Conservation (phyloP, 2,113 vertebrate genomes). For the Leucopsar rothschildi region DNA sequence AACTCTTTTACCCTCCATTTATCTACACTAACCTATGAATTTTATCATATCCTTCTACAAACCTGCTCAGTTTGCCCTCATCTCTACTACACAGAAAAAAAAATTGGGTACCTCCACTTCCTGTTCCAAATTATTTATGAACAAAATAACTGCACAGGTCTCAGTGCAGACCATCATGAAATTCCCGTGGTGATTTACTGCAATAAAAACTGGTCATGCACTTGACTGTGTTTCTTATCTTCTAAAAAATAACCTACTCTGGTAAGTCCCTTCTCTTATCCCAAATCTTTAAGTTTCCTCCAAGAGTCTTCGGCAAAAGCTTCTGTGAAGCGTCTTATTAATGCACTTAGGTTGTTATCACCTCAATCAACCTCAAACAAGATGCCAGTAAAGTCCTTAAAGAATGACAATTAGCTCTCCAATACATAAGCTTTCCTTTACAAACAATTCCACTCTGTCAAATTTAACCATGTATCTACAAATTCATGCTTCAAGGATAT, state of each 20-base stretch:
- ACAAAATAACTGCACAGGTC: not conserved
- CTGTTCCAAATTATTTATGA: not conserved
- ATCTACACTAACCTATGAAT: not conserved
- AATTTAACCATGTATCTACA: not conserved
- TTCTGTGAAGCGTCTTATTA: not conserved
- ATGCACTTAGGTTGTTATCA: not conserved
- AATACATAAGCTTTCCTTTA: not conserved
- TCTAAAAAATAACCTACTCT: not conserved
- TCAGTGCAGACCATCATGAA: not conserved
- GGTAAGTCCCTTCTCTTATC: not conserved
- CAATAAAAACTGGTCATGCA: not conserved
- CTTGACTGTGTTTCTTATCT: not conserved
- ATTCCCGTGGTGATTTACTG: not conserved
- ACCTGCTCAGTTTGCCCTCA: not conserved
- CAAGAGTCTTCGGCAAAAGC: not conserved
- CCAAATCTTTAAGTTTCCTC: not conserved
- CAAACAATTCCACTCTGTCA: not conserved
- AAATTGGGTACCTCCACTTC: not conserved
- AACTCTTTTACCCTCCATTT: not conserved
- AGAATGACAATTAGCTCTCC: not conserved
- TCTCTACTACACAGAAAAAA: not conserved
- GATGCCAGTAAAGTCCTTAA: not conserved
- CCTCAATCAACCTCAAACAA: not conserved
- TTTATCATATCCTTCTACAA: not conserved
- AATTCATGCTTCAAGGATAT: not conserved